These are phyloP conservation scores for Cyrtonyx montezumae DNA, from an alignment of 2,113 vertebrate species.

Conservation along the genomic window DNA sequence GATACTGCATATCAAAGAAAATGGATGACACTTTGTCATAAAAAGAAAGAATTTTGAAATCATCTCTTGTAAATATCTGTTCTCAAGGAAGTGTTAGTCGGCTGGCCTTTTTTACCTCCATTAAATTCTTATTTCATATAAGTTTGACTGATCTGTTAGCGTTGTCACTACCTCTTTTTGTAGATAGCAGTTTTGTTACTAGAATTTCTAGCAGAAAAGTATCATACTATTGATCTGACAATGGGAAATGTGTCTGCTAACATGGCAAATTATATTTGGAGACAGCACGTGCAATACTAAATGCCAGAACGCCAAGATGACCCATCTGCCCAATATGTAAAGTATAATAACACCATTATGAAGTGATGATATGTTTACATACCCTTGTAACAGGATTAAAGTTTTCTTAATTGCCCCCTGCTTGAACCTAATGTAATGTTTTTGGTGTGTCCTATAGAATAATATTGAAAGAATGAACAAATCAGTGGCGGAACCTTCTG, in stretches of 20 bases:
- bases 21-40: not conserved
- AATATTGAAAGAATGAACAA: constrained; percentile 85
- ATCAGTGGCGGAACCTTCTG: constrained; percentile 86
- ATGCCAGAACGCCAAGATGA: constrained; percentile 49
- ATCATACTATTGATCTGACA: not conserved
- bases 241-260: constrained; percentile 33
- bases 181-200: not conserved
- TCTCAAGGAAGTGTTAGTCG: not conserved
- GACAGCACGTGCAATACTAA: constrained; percentile 11
- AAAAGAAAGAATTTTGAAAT: not conserved
- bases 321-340: constrained; percentile 68
- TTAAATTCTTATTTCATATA: not conserved
- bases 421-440: constrained; percentile 79
- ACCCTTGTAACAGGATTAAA: constrained; percentile 71
- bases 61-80: not conserved
- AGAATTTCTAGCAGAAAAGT: not conserved
- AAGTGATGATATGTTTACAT: constrained; percentile 70
- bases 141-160: not conserved
- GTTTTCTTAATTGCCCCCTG: constrained; percentile 79
- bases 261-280: constrained; percentile 22
- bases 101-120: not conserved
- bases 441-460: constrained; percentile 81
- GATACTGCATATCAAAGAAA: not conserved
- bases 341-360: constrained; percentile 60
- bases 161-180: not conserved